Base-by-base conservation (phyloP, 2,797 vertebrate species). In the Alfaro cultratus region DNA sequence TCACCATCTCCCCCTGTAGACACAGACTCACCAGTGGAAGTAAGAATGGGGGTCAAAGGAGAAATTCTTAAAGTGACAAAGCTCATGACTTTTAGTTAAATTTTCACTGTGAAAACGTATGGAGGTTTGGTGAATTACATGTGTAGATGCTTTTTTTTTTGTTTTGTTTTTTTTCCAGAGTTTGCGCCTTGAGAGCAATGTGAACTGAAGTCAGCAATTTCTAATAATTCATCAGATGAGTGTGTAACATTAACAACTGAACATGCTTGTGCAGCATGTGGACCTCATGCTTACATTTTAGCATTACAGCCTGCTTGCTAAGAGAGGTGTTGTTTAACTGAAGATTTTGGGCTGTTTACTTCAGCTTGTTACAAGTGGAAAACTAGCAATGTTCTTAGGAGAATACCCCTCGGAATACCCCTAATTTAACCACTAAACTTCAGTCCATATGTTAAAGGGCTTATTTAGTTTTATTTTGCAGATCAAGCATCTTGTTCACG, bases 1-100 rank as follows among this genome's bases (percentile, higher is more conserved):
- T 96, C 96, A 96, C 94, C 95, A 92, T 90, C 85, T 91, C 91
- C 87, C 93, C 89, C 90, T 86, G 80, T 80, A 86, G 89, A 87
- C 85, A 80, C 88, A 80, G 81, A 87, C 78, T 75, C 80, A 87
- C 81, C 78, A 91, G 88, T 89, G 88, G 85, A 89, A 86, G 80
- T 71, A 86, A 86, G 87, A 84, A 79, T 87, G 79, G 45, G 85
- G 81, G 85, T 62, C 74, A 51, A 72, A 74, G 77, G 26, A 83
- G 83, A 80, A 73, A 70, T 82, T 73, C 80, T 75, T 75, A 64
- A 68, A 79, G 55, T n/a, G 79, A 80, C 79, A 41, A 45, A 43
- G 72, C 31, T 78, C 41, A 72, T 75, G n/a, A 73, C 73, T 80
- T 68, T 64, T 4, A 29, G 36, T 13, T 62, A 64, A 21, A 45